Conservation (phyloP, 2,113 vertebrate species). For the Corydoras maculifer region DNA sequence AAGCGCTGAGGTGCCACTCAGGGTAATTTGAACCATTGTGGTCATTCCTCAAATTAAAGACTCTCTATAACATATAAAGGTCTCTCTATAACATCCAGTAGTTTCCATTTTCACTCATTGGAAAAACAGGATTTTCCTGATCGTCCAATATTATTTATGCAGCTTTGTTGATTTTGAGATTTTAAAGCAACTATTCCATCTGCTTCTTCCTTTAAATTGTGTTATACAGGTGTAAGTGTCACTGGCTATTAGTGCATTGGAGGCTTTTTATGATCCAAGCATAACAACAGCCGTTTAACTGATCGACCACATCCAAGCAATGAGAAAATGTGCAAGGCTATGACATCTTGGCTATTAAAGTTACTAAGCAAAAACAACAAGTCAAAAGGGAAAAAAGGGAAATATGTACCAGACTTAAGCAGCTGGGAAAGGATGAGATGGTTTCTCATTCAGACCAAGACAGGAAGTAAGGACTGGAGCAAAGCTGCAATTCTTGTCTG, state of each 20-base stretch:
- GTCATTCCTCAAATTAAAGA: slow-evolving; percentile 14
- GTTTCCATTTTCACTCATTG: slow-evolving; percentile 19
- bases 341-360: slow-evolving; percentile 28
- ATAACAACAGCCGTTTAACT: slow-evolving; percentile 52
- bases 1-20: slow-evolving; percentile 19
- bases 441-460: slow-evolving; percentile 9
- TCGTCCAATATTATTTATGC: slow-evolving; percentile 20
- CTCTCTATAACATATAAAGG: background rate
- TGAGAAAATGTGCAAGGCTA: slow-evolving; percentile 38
- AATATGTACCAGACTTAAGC: slow-evolving; percentile 43
- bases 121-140: slow-evolving; percentile 30
- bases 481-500: no score
- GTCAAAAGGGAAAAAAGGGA: slow-evolving; percentile 17
- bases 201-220: slow-evolving; percentile 38
- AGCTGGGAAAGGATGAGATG: slow-evolving; percentile 54
- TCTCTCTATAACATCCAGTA: background rate
- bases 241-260: slow-evolving; percentile 40
- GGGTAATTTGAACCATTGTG: slow-evolving; percentile 35
- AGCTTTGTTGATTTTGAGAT: slow-evolving; percentile 17
- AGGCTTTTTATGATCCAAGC: slow-evolving; percentile 43
- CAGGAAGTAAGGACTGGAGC: no score
- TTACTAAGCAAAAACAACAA: slow-evolving; percentile 39
- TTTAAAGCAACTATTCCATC: slow-evolving; percentile 16
- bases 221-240: slow-evolving; percentile 44
- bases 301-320: slow-evolving; percentile 47